phyloP scores from a whole-genome alignment of 2,888 invertebrate species.

The Tolmerus cingulatus region DNA sequence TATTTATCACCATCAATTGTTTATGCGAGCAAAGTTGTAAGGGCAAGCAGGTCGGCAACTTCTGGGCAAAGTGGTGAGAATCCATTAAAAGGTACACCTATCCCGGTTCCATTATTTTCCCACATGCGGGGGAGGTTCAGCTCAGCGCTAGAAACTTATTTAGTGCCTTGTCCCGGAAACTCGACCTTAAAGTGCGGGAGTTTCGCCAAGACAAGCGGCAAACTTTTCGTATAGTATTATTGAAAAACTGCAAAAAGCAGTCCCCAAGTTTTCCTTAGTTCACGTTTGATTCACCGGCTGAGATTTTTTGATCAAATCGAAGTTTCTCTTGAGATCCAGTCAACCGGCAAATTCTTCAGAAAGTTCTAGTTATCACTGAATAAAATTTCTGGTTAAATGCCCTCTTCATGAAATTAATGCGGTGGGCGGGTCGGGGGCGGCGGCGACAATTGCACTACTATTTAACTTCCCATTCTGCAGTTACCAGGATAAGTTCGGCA shows the following conservation, averaged over 20 bases:
- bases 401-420: conserved; percentile 9
- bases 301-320: conserved; percentile 33
- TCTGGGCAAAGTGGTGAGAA: neutral
- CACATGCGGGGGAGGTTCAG: neutral
- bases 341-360: conserved; percentile 3
- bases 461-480: neutral
- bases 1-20: neutral
- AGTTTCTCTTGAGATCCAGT: conserved; percentile 11
- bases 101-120: neutral
- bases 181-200: neutral
- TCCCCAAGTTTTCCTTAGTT: conserved; percentile 20
- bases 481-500: neutral
- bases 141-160: neutral
- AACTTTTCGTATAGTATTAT: conserved; percentile 12
- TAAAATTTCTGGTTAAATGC: conserved; percentile 30
- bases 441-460: neutral
- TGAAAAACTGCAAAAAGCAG: conserved; percentile 32
- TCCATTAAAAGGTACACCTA: neutral
- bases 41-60: neutral
- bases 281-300: conserved; percentile 19
- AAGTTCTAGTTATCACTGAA: conserved; percentile 34
- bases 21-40: neutral
- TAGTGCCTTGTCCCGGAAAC: conserved; percentile 13
- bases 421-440: neutral
- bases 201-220: conserved; percentile 23